Base-by-base conservation (phyloP, 2,113 vertebrate species). In the Ia io region DNA sequence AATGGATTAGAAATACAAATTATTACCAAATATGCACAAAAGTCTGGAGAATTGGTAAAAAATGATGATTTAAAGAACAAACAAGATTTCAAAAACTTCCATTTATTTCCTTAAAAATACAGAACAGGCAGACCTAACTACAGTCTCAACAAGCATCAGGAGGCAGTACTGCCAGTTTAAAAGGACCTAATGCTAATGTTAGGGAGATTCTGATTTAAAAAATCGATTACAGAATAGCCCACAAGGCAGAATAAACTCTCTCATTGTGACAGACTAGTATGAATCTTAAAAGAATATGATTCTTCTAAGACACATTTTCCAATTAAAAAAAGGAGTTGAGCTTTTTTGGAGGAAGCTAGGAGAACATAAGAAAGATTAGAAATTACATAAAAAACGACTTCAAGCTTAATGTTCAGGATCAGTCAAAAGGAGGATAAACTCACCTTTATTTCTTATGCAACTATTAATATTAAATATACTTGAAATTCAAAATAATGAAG, bases 401-500 rank as follows among this genome's bases (percentile, higher is more conserved):
- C 42, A 86, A 74, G 37, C 67, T 70, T 84, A 79, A 79, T 8
- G 9, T 90, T 42, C 95, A 94, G 9, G 9, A 79, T 71, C 32
- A 82, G 32, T 61, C 49, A 91, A 95, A 65, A 53, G 13, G 23
- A 85, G n/a, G 22, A 51, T 56, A 76, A 59, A 89, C 56, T 30
- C 7, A 84, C 42, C 25, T 63, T 93, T 77, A 91, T 44, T 86
- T 94, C 49, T 59, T 35, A 70, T 9, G 42, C 37, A 83, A 69
- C 4, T 69, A 22, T 1, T 92, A 47, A 59, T 61, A 74, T 74
- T 56, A 59, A 12, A 1, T 76, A 35, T 6, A 90, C 23, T 91
- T 95, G 91, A 95, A 88, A 65, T 88, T 11, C 76, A 67, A 94
- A 90, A 83, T 30, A 84, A 20, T 69, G 20, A 82, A 71, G 32